These are phyloP conservation scores for Eristalis intricaria DNA, from an alignment of 2,888 invertebrate species.

Conservation along the genomic window DNA sequence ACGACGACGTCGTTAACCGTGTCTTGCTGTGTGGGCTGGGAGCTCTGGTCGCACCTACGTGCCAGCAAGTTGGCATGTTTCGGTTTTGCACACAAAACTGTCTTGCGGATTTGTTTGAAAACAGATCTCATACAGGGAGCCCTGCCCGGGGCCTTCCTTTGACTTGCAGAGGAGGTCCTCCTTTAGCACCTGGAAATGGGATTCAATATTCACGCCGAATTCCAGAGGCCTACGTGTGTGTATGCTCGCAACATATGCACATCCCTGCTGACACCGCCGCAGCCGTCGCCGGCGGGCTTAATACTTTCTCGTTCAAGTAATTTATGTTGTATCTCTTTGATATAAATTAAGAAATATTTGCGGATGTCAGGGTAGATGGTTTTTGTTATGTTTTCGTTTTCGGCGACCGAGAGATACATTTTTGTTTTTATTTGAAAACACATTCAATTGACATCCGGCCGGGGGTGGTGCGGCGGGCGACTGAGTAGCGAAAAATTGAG, in stretches of 20 bases:
- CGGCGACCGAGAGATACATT: neutral
- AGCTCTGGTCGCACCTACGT: neutral
- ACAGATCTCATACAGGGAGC: neutral
- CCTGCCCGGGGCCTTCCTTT: constrained; percentile 9
- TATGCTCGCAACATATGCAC: constrained; percentile 8
- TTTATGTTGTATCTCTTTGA: constrained; percentile 53
- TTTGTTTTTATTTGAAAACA: constrained; percentile 27
- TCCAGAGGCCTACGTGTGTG: constrained; percentile 9
- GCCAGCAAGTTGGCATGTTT: constrained; percentile 10
- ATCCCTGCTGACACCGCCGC: neutral
- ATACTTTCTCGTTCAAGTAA: constrained; percentile 24
- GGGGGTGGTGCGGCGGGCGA: neutral
- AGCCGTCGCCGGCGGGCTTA: constrained; percentile 8
- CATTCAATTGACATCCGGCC: constrained; percentile 44
- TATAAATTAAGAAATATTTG: constrained; percentile 60
- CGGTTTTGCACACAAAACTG: neutral
- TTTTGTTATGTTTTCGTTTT: constrained; percentile 21
- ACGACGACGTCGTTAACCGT: constrained; percentile 9
- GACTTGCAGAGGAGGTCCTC: constrained; percentile 11
- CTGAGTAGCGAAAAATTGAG: constrained; percentile 14
- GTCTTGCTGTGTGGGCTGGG: neutral
- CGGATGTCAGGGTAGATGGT: constrained; percentile 35
- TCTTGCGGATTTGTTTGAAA: neutral
- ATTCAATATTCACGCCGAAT: constrained; percentile 17
- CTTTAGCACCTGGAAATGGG: constrained; percentile 30